Conservation (phyloP, 2,888 invertebrate genomes). For the Crematogaster levior region DNA sequence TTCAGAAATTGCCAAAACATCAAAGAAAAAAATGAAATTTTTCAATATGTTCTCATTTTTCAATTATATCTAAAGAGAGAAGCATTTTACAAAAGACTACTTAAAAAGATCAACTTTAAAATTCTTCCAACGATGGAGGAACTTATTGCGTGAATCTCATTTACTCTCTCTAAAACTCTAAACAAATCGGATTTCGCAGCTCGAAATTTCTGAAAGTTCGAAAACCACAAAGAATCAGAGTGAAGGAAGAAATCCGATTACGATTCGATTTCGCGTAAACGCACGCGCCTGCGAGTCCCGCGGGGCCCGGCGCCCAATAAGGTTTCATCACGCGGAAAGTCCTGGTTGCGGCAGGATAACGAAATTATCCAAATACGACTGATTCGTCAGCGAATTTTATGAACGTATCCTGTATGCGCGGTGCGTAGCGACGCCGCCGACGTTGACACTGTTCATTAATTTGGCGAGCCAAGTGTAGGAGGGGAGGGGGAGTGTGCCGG, state of each 20-base stretch:
- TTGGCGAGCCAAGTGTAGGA: conserved; percentile 63
- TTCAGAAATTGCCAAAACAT: not conserved
- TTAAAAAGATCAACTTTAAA: conserved; percentile 2
- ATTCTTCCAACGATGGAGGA: not conserved
- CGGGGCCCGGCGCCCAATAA: conserved; percentile 40
- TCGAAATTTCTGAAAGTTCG: conserved; percentile 25
- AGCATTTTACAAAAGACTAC: not conserved
- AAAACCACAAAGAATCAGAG: conserved; percentile 48
- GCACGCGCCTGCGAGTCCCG: conserved; percentile 31
- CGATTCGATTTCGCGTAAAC: conserved; percentile 51
- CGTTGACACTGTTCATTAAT: conserved; percentile 69
- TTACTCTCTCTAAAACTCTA: not conserved
- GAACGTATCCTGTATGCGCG: conserved; percentile 63
- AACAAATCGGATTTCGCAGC: conserved; percentile 27
- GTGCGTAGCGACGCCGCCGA: conserved; percentile 58
- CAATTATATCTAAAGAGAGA: not conserved
- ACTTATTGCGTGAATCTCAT: conserved; percentile 25
- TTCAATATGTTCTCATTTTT: not conserved
- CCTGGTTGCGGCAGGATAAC: conserved; percentile 58
- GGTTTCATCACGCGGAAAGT: conserved; percentile 57
- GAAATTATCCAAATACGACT: conserved; percentile 60
- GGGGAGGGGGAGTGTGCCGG: conserved; percentile 18
- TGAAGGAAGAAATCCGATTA: conserved; percentile 46
- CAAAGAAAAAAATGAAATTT: not conserved
- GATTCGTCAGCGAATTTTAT: conserved; percentile 56